A percentile compares a stretch with the other conserved stretches of the same genome.
Evolutionary conservation across 2,888 invertebrate species (phyloP).

Genomic region (Platycnemis pennipes): DNA sequence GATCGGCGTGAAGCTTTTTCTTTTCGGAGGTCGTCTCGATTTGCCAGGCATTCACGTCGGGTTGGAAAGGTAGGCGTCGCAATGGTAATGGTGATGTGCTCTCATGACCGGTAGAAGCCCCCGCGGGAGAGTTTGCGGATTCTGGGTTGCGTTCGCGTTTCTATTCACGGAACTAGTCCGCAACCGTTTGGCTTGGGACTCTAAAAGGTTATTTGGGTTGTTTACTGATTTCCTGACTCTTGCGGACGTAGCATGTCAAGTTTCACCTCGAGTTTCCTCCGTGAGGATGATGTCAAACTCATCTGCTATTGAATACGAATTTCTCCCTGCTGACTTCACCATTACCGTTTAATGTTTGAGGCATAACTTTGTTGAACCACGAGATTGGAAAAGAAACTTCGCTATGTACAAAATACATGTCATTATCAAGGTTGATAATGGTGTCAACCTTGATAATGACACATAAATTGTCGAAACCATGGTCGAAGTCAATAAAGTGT

Average conservation of each 20-base stretch:
- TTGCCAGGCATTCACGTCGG: too few relatives aligned
- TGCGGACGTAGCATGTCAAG: background rate
- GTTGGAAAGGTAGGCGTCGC: background rate
- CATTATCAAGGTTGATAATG: too few relatives aligned
- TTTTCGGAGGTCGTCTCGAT: too few relatives aligned
- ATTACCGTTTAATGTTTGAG: too few relatives aligned
- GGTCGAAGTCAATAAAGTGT: too few relatives aligned
- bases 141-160: conserved; percentile 2
- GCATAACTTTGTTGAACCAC: too few relatives aligned
- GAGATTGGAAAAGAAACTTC: too few relatives aligned
- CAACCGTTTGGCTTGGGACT: background rate
- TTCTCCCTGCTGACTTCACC: background rate
- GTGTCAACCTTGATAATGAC: too few relatives aligned
- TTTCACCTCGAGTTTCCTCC: background rate
- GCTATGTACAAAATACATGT: too few relatives aligned
- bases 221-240: background rate
- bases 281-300: background rate
- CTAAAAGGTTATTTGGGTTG: conserved; percentile 24
- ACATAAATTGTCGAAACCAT: too few relatives aligned
- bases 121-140: background rate
- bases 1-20: too few relatives aligned
- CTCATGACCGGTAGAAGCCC: background rate
- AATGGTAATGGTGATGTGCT: too few relatives aligned
- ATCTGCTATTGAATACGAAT: background rate
- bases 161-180: background rate